These are phyloP conservation scores for Pyxicephalus adspersus DNA, from an alignment of 2,113 vertebrate species.

Conservation along the genomic window DNA sequence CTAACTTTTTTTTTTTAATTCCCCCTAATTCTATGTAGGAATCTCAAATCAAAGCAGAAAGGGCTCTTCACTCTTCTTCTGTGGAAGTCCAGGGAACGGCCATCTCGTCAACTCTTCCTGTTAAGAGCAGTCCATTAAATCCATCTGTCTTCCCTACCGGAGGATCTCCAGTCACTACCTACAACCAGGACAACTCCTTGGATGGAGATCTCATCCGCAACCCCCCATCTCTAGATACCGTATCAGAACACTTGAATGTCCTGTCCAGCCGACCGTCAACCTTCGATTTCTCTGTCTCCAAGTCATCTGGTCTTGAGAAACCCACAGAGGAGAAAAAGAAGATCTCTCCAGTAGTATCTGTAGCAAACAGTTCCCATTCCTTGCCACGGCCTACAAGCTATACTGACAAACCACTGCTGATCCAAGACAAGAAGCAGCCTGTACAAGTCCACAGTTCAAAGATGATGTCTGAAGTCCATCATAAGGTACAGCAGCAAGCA, in stretches of 20 bases:
- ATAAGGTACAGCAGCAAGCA: constrained; percentile 71
- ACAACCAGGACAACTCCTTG: constrained; percentile 71
- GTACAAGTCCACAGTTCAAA: constrained; percentile 68
- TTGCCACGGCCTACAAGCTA: constrained; percentile 77
- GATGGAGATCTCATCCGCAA: constrained; percentile 70
- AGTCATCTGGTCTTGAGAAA: constrained; percentile 67
- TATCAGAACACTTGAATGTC: constrained; percentile 72
- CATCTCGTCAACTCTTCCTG: not conserved
- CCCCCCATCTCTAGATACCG: constrained; percentile 69
- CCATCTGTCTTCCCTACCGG: constrained; percentile 56
- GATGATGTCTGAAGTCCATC: constrained; percentile 65
- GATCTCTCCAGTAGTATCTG: constrained; percentile 62
- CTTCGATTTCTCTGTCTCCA: constrained; percentile 65
- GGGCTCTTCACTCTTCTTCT: constrained; percentile 23
- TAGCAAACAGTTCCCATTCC: constrained; percentile 65
- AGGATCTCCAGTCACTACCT: constrained; percentile 56
- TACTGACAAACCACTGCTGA: constrained; percentile 74
- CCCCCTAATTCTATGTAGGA: constrained; percentile 10
- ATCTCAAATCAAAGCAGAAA: not conserved
- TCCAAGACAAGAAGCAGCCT: constrained; percentile 76
- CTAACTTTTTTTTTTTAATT: not conserved
- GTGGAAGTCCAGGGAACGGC: not conserved
- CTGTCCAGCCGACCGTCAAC: constrained; percentile 68
- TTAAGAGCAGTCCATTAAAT: not conserved
- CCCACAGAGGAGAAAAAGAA: constrained; percentile 75